These are phyloP conservation scores for Melanotaenia boesemani DNA, from an alignment of 2,797 vertebrate genomes.

Conservation along the genomic window DNA sequence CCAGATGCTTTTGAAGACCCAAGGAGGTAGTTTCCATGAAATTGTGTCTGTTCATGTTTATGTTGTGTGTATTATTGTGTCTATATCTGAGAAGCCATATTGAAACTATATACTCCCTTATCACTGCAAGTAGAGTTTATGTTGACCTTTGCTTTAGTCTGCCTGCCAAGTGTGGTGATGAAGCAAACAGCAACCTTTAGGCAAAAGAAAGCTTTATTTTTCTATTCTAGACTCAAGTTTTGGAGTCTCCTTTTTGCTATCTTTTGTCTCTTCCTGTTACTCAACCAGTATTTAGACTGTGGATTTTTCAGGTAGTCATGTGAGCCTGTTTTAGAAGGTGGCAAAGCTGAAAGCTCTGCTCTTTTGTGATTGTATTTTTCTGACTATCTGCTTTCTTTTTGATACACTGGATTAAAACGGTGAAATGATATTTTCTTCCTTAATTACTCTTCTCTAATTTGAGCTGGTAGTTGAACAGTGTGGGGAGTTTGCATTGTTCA, in stretches of 20 bases:
- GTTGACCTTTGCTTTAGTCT: slow-evolving; percentile 68
- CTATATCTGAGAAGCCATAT: slow-evolving; percentile 83
- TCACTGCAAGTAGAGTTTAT: slow-evolving; percentile 63
- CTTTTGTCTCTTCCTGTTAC: slow-evolving; percentile 63
- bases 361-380: slow-evolving; percentile 83
- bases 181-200: slow-evolving; percentile 75
- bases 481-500: slow-evolving; percentile 44
- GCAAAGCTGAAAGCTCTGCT: slow-evolving; percentile 73
- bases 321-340: slow-evolving; percentile 53
- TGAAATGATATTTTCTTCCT: slow-evolving; percentile 66
- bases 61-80: slow-evolving; percentile 65
- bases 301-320: slow-evolving; percentile 57
- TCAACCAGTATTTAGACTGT: slow-evolving; percentile 57
- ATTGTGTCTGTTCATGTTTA: slow-evolving; percentile 47
- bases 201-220: slow-evolving; percentile 84
- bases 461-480: slow-evolving; percentile 36
- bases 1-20: slow-evolving; percentile 48
- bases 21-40: slow-evolving; percentile 54
- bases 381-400: slow-evolving; percentile 75
- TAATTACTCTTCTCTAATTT: slow-evolving; percentile 49
- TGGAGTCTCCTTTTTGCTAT: slow-evolving; percentile 83
- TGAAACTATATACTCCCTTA: slow-evolving; percentile 60
- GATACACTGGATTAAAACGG: slow-evolving; percentile 70
- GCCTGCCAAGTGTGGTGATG: slow-evolving; percentile 69
- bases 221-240: slow-evolving; percentile 83